Conservation (phyloP, 1,140 invertebrate genomes). For the Drosophila murphyi region DNA sequence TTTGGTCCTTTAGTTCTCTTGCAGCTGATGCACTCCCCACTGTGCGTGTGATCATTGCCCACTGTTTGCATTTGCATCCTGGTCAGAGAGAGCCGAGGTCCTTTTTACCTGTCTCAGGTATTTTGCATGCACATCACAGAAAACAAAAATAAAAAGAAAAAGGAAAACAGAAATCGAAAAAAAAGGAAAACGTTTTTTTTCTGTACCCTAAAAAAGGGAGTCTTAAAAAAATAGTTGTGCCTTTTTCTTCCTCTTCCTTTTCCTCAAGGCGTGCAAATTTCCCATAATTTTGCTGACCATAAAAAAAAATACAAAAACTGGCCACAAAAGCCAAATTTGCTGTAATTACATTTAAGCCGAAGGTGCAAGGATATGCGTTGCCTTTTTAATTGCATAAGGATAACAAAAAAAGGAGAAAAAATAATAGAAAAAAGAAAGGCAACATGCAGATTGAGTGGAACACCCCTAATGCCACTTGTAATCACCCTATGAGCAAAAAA, state of each 20-base stretch:
- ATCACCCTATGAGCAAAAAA: conserved; percentile 33
- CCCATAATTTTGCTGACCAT: conserved; percentile 25
- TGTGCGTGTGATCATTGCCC: conserved; percentile 71
- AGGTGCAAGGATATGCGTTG: conserved; percentile 47
- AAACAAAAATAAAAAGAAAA: conserved; percentile 14
- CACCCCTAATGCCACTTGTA: conserved; percentile 59
- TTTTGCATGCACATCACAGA: conserved; percentile 57
- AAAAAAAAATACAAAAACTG: conserved; percentile 46
- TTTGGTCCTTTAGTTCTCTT: conserved; percentile 21
- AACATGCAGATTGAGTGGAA: conserved; percentile 60
- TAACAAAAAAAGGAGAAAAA: conserved; percentile 9
- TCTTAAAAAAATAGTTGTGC: conserved; percentile 36
- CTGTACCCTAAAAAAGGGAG: conserved; percentile 33
- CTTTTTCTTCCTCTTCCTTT: conserved; percentile 23
- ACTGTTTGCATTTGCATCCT: conserved; percentile 73
- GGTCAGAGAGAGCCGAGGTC: conserved; percentile 1
- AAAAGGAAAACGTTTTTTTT: conserved; percentile 10
- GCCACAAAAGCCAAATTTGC: conserved; percentile 75
- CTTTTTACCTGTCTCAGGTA: conserved; percentile 55
- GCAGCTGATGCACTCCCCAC: conserved; percentile 62
- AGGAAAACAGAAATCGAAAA: conserved; percentile 15
- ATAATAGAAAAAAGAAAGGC: not conserved
- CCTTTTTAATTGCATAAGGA: conserved; percentile 50
- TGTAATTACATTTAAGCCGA: conserved; percentile 73
- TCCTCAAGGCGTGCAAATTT: conserved; percentile 47